Percentiles rank a stretch among this genome's conserved stretches.
Evolutionary conservation across 2,797 vertebrate genomes (phyloP).

Genomic region (Centroberyx gerrardi): DNA sequence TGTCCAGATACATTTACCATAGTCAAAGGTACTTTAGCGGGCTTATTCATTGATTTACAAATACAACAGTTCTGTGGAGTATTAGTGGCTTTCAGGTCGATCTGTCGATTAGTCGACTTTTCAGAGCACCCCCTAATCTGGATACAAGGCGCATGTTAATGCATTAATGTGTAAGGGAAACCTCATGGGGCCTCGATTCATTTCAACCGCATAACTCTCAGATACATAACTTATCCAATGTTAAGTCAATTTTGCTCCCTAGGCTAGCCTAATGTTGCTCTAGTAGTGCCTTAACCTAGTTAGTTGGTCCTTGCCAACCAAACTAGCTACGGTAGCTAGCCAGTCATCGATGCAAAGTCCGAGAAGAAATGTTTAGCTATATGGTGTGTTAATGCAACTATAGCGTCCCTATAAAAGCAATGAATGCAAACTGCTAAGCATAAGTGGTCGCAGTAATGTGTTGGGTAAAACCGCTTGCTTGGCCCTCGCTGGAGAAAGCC

Average conservation of each 20-base stretch:
- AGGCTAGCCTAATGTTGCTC: conserved; percentile 12
- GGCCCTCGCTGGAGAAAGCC: conserved; percentile 44
- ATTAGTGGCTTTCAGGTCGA: too few species aligned
- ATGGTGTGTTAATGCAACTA: neutral
- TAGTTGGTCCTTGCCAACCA: conserved; percentile 40
- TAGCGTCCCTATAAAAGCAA: neutral
- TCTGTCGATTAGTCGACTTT: too few species aligned
- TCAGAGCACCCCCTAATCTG: conserved; percentile 24
- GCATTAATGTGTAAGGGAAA: neutral
- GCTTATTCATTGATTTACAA: too few species aligned
- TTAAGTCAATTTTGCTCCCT: neutral
- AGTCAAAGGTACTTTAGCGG: neutral
- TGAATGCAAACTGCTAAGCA: neutral
- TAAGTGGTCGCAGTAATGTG: neutral
- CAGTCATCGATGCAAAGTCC: conserved; percentile 39
- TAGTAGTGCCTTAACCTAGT: conserved; percentile 39
- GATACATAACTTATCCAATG: neutral
- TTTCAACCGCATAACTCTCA: neutral
- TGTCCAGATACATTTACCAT: neutral
- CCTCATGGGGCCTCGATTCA: neutral
- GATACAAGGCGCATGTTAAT: conserved; percentile 20
- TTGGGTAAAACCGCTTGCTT: conserved; percentile 23
- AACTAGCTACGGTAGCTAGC: conserved; percentile 47
- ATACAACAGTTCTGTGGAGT: too few species aligned
- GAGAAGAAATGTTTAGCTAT: conserved; percentile 3